phyloP scores from a whole-genome alignment of 2,797 vertebrate species.

The Chaetodon trifasciatus region DNA sequence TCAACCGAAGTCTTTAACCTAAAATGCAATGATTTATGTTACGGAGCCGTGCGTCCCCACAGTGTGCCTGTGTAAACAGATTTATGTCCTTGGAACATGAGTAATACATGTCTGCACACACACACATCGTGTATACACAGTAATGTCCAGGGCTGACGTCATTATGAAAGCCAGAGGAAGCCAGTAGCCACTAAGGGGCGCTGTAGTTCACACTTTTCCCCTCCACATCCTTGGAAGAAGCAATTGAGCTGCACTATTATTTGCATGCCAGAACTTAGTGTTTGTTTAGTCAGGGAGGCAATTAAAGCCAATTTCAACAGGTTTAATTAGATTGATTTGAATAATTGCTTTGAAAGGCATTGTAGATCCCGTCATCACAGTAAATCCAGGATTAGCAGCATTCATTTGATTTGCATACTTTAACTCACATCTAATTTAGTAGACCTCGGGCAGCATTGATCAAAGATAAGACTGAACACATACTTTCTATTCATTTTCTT shows the following conservation, averaged over 20 bases:
- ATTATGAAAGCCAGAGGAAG: constrained; percentile 50
- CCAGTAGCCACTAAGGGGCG: constrained; percentile 71
- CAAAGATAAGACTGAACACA: constrained; percentile 37
- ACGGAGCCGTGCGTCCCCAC: too few relatives aligned
- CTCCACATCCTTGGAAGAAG: constrained; percentile 21
- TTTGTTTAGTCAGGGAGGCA: constrained; percentile 83
- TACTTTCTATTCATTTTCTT: constrained; percentile 33
- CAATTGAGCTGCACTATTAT: constrained; percentile 62
- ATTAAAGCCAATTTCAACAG: constrained; percentile 84
- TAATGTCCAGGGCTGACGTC: constrained; percentile 72
- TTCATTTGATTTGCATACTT: constrained; percentile 71
- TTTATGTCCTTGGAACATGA: too few relatives aligned
- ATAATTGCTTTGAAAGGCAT: constrained; percentile 82
- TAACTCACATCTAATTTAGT: constrained; percentile 62
- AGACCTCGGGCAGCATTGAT: constrained; percentile 46
- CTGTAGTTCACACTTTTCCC: constrained; percentile 61
- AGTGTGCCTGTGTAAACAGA: not conserved
- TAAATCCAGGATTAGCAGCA: constrained; percentile 76
- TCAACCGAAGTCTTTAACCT: too few relatives aligned
- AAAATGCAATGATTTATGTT: too few relatives aligned
- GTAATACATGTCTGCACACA: not conserved
- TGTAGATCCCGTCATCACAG: constrained; percentile 70
- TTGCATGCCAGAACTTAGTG: constrained; percentile 79
- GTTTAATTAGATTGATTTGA: constrained; percentile 85
- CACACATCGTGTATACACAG: not conserved